Base-by-base conservation (phyloP, 2,113 vertebrate genomes). In the Sarotherodon lohbergeri region DNA sequence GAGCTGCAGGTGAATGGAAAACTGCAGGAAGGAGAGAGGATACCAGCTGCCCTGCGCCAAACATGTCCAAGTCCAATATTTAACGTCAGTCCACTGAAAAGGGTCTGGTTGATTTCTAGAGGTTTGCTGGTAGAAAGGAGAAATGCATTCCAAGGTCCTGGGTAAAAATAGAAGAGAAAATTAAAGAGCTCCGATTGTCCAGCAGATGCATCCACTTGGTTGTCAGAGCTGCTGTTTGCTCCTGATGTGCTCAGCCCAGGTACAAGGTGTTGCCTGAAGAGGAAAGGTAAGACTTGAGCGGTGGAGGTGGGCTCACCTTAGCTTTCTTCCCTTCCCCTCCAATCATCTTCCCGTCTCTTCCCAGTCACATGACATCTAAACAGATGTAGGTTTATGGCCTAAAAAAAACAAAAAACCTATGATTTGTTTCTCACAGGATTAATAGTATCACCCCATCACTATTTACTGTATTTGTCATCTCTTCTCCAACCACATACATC, bases 21-120 rank as follows among this genome's bases (percentile, higher is more conserved):
- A 97, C 81, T 12, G 96, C 95, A 55, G 96, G 93, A 43, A 96
- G 90, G 16, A 97, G 93, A 59, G 96, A 90, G 3, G 97, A 95
- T 46, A 97, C 85, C 87, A 96, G 92, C 43, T 97, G 96, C 14
- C 95, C 94, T 3, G 96, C 88, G 83, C 95, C 92, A 86, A 97
- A 97, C 97, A 97, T 97, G 88, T 92, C 95, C 91, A 82, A 83
- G 79, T 89, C 90, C 86, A 88, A 46, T 34, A 6, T 48, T 52
- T 80, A 81, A 34, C 1, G 52, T 54, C 36, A 39, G 79, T 81
- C 89, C 82, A 41, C 29, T 80, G 57, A 54, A 87, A 90, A 59
- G 5, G 83, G 68, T 90, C 84, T 68, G 68, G 66, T 16, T 63
- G 66, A 76, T 17, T 80, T 80, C 82, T 82, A 90, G 32, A 81